Conservation (phyloP, 1,140 invertebrate species). For the Drosophila athabasca region DNA sequence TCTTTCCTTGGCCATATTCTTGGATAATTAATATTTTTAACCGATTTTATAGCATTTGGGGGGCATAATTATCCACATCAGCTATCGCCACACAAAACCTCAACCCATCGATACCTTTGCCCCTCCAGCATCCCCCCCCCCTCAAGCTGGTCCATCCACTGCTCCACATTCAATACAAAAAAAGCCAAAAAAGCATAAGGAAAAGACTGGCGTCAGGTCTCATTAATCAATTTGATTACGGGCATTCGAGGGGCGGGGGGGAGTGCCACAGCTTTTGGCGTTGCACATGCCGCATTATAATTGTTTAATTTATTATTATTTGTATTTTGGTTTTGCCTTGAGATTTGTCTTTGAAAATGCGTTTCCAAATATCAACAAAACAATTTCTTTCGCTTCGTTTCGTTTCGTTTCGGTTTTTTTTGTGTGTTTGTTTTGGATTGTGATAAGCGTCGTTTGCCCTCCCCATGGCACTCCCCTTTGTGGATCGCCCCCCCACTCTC, state of each 20-base stretch:
- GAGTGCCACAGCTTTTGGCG: constrained; percentile 31
- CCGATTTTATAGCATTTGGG: no score
- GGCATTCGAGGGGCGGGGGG: constrained; percentile 38
- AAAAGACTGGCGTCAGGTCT: constrained; percentile 51
- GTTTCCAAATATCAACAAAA: constrained; percentile 57
- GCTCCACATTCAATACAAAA: constrained; percentile 43
- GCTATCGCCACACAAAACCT: no score
- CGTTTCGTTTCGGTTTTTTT: constrained; percentile 34
- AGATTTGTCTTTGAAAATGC: constrained; percentile 67
- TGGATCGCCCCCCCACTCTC: constrained; percentile 2
- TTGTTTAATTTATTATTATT: constrained; percentile 82
- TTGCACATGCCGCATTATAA: constrained; percentile 52
- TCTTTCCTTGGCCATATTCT: no score
- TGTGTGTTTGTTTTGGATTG: neutral
- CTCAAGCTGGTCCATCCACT: constrained; percentile 3
- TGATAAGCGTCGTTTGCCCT: constrained; percentile 47
- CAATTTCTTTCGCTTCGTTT: constrained; percentile 57
- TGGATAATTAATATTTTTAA: no score
- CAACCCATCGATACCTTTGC: neutral
- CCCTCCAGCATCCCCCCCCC: constrained; percentile 5
- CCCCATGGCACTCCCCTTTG: constrained; percentile 1
- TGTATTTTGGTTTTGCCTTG: constrained; percentile 62
- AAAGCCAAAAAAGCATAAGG: constrained; percentile 3
- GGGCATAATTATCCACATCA: no score
- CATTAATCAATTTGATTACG: constrained; percentile 81